Base-by-base conservation (phyloP, 1,140 invertebrate species). In the Hormaphis cornu region DNA sequence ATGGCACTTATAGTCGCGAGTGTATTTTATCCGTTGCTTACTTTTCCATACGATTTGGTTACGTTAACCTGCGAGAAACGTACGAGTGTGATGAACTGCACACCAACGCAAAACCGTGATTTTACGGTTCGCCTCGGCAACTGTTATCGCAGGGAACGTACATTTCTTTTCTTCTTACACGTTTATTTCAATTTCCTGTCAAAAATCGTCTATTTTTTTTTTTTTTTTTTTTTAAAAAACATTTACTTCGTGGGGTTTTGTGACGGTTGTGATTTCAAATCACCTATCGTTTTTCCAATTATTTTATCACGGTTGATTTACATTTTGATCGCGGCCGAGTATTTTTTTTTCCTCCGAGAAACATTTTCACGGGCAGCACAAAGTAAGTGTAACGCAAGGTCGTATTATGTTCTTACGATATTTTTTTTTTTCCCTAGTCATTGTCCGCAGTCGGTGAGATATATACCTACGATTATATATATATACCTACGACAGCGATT, bases 321-420 rank as follows among this genome's bases (percentile, higher is more conserved):
- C 40, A 63, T 42, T 58, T 58, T 37, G 6, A 58, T 58, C 24
- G 58, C 16, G n/a, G 20, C 12, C 58, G 40, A 14, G 5, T 46
- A 14, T 44, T 16, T 42, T 59, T n/a, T 14, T 44, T 40, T 37
- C 16, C 6, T 28, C 50, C 24, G 33, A 16, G 20, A 56, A 63
- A 63, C 22, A 20, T 63, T 63, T n/a, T 63, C 26, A 46, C 58
- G 40, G 4, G 24, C 16, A 28, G 58, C 44, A 46, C 40, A 37
- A 40, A 46, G 14, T 46, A n/a, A n/a, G n/a, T n/a, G n/a, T n/a
- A 30, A 63, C 10, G 24, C 58, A 63, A 63, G 58, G 58, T 63
- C 58, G 37, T 7, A 63, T 18, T 28, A 14, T 30, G 22, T 30
- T 18, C 24, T 63, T n/a, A 30, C 14, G 30, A 26, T 12, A 30